phyloP scores from a whole-genome alignment of 2,888 invertebrate genomes.

The Lasiommata megera region DNA sequence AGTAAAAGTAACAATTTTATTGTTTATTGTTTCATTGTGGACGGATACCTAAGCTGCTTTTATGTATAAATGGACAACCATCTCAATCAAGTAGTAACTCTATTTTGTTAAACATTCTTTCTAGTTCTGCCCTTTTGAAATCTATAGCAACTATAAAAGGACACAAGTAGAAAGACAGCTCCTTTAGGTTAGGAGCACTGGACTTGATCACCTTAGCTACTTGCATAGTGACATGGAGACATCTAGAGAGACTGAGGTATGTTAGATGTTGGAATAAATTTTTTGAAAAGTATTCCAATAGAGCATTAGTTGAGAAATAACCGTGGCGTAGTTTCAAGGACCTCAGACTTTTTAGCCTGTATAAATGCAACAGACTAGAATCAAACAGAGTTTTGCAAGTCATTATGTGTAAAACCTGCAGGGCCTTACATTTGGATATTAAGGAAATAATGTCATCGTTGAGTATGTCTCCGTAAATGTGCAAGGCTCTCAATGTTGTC shows the following conservation, averaged over 20 bases:
- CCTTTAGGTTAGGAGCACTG: conserved; percentile 72
- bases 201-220: conserved; percentile 72
- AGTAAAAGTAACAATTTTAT: neutral
- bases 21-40: conserved; percentile 38
- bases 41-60: conserved; percentile 51
- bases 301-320: conserved; percentile 75
- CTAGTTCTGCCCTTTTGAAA: conserved; percentile 70
- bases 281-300: conserved; percentile 73
- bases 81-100: conserved; percentile 71
- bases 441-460: conserved; percentile 73
- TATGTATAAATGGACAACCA: conserved; percentile 38
- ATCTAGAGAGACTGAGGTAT: conserved; percentile 72
- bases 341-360: conserved; percentile 67
- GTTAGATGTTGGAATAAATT: conserved; percentile 71
- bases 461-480: conserved; percentile 76
- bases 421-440: conserved; percentile 66
- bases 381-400: conserved; percentile 78
- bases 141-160: conserved; percentile 72
- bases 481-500: conserved; percentile 61
- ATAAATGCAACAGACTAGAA: conserved; percentile 71
- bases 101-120: conserved; percentile 70
- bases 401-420: conserved; percentile 74
- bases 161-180: conserved; percentile 75
- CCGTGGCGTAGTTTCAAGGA: conserved; percentile 76
- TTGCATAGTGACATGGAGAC: conserved; percentile 73